Conservation (phyloP, 2,113 vertebrate species). For the Haemorhous mexicanus region DNA sequence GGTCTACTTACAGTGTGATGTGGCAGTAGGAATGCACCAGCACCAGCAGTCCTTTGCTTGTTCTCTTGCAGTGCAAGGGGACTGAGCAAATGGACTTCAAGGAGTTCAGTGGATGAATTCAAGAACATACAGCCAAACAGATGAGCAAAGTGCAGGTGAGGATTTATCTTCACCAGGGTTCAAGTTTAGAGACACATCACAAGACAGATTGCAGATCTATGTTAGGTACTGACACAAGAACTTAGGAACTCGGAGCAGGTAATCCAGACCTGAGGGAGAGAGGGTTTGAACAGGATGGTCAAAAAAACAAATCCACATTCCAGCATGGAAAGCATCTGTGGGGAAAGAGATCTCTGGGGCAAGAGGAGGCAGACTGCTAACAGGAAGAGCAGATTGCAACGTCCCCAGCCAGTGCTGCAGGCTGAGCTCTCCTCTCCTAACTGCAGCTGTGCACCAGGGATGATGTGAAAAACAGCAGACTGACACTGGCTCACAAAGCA, state of each 20-base stretch:
- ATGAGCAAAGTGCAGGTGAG: not conserved
- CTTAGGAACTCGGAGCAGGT: not conserved
- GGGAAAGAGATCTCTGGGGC: not conserved
- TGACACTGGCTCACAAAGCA: not conserved
- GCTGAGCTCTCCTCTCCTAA: not conserved
- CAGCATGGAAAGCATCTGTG: not conserved
- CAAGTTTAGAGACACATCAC: not conserved
- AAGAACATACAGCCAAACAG: not conserved
- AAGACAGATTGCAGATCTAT: not conserved
- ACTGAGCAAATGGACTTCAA: not conserved
- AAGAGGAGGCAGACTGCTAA: not conserved
- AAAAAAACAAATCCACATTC: not conserved
- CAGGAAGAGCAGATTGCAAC: not conserved
- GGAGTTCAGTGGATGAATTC: not conserved
- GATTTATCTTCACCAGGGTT: not conserved
- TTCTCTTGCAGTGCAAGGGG: not conserved
- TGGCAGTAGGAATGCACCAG: not conserved
- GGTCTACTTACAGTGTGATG: not conserved
- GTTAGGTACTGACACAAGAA: not conserved
- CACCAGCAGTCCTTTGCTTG: not conserved
- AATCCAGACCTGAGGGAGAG: not conserved
- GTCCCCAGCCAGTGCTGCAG: not conserved
- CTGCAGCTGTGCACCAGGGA: not conserved
- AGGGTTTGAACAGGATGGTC: not conserved
- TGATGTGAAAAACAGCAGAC: conserved; percentile 24